Percentiles rank a stretch among this genome's conserved stretches.
phyloP scores from a whole-genome alignment of 2,113 vertebrate genomes.

The Ceuthmochares aereus region DNA sequence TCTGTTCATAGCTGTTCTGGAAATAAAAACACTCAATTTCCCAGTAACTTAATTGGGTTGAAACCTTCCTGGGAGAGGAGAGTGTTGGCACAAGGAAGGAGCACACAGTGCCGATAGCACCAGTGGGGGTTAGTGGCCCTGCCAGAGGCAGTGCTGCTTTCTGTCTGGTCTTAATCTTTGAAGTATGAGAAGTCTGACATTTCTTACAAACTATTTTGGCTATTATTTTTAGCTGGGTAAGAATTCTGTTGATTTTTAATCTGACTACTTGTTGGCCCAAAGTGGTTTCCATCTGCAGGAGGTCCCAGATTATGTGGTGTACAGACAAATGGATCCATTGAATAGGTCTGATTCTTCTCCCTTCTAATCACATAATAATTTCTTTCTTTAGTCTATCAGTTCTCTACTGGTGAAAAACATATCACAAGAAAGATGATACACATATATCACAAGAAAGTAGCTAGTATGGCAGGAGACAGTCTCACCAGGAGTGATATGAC shows the following conservation, averaged over 20 bases:
- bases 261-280: neutral
- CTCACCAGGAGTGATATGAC: neutral
- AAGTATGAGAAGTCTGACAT: neutral
- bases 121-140: neutral
- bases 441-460: neutral
- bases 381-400: neutral
- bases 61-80: neutral
- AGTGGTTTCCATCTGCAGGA: neutral
- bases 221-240: neutral
- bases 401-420: neutral
- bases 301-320: neutral
- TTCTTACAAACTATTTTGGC: neutral
- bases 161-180: neutral
- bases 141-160: neutral
- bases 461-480: neutral
- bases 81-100: neutral
- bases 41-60: neutral
- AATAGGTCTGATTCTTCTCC: neutral
- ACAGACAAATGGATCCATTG: neutral
- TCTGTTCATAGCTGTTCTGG: neutral
- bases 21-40: neutral
- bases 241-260: neutral
- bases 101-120: fast-evolving
- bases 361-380: neutral
- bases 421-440: neutral